These are phyloP conservation scores for Lepidurus arcticus DNA, from an alignment of 1,140 invertebrate species.

Conservation along the genomic window DNA sequence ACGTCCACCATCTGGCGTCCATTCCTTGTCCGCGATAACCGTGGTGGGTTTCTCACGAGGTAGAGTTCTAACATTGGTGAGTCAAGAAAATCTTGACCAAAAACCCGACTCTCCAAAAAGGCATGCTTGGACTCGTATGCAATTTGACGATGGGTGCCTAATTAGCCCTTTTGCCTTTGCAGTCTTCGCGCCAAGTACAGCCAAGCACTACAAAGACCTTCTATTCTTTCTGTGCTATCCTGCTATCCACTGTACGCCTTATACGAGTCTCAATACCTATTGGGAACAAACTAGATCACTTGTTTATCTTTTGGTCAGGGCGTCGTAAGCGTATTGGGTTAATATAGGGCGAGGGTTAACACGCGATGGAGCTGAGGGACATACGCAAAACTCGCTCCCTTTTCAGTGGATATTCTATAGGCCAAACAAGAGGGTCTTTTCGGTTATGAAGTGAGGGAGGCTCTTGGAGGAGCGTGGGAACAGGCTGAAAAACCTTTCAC, in stretches of 20 bases:
- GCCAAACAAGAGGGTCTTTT: slow-evolving; percentile 1
- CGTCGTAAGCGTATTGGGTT: background rate
- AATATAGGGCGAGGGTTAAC: background rate
- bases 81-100: background rate
- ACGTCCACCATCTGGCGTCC: slow-evolving; percentile 16
- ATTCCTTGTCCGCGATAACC: slow-evolving; percentile 11
- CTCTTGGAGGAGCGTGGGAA: background rate
- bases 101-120: background rate
- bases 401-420: background rate
- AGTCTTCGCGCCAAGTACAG: background rate
- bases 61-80: background rate
- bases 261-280: background rate
- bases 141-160: background rate
- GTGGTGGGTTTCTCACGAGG: slow-evolving; percentile 7
- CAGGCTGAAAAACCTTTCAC: slow-evolving; percentile 4
- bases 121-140: background rate
- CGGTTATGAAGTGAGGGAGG: background rate
- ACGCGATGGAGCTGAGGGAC: background rate
- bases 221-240: background rate
- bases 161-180: background rate
- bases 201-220: background rate
- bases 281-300: background rate
- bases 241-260: background rate
- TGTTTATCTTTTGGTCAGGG: background rate
- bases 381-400: background rate